Evolutionary conservation across 53 echinoderm and acorn worm genomes (phyloP).

Genomic region (Hippasteria phrygiana): DNA sequence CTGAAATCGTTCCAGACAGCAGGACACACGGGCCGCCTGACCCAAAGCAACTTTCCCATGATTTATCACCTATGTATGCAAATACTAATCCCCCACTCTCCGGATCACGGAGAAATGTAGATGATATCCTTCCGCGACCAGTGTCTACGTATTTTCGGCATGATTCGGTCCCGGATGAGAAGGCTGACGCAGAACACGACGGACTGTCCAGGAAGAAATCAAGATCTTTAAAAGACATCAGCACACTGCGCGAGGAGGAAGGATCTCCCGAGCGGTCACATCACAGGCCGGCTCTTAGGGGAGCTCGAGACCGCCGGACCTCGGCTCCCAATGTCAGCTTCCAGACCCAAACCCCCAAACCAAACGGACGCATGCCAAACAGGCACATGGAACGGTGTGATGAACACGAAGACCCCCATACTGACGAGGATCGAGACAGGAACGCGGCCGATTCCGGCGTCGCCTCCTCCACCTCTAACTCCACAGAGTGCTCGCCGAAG

Average conservation of each 20-base stretch:
- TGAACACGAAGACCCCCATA: neutral
- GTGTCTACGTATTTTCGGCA: neutral
- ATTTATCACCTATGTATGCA: neutral
- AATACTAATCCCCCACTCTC: neutral
- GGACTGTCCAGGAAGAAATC: neutral
- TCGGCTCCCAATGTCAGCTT: conserved; percentile 30
- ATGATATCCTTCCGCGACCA: neutral
- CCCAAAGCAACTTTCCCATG: neutral
- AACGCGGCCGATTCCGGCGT: conserved; percentile 43
- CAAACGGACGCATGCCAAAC: conserved; percentile 46
- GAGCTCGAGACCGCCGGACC: neutral
- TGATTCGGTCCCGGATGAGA: neutral
- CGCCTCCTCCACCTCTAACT: conserved; percentile 48
- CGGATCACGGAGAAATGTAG: neutral
- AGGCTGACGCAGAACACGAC: neutral
- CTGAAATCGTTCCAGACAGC: neutral
- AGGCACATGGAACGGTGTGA: neutral
- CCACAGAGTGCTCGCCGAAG: conserved; percentile 56
- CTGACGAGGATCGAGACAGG: conserved; percentile 5
- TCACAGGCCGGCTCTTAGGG: neutral
- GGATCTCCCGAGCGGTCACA: neutral
- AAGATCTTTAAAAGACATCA: conserved; percentile 20
- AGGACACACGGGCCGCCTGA: neutral
- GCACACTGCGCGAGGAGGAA: no score
- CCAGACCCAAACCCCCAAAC: neutral